These are phyloP conservation scores for Acromyrmex echinatior DNA, from an alignment of 1,140 invertebrate genomes.

Conservation along the genomic window DNA sequence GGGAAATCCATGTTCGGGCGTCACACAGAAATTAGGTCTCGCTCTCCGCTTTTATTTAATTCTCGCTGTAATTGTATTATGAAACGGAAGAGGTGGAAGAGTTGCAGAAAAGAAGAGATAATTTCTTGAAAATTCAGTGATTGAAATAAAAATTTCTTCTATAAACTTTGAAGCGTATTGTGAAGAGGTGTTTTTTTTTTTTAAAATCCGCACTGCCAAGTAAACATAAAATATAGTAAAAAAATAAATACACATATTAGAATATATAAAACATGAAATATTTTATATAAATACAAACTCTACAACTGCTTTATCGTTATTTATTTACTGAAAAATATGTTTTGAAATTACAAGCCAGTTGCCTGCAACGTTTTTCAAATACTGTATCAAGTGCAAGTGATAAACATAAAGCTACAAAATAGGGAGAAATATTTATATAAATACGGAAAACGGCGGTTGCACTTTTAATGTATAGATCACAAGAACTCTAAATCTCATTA, in stretches of 20 bases:
- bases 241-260: too few species aligned
- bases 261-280: too few species aligned
- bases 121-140: constrained; percentile 2
- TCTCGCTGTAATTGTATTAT: not conserved
- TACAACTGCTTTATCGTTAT: not conserved
- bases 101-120: not conserved
- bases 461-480: not conserved
- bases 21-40: constrained; percentile 40
- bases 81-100: not conserved
- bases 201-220: too few species aligned
- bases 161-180: not conserved
- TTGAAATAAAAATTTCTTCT: constrained; percentile 11
- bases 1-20: constrained; percentile 2
- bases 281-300: too few species aligned
- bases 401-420: not conserved
- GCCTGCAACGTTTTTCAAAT: not conserved
- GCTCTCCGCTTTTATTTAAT: constrained; percentile 2
- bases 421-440: not conserved
- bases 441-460: not conserved
- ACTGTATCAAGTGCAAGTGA: not conserved
- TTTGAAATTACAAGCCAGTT: not conserved
- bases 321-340: not conserved
- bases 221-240: not conserved
- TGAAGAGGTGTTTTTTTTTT: not conserved
- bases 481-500: constrained; percentile 33